These are phyloP conservation scores for Horisme vitalbata DNA, from an alignment of 2,888 invertebrate species.

Conservation along the genomic window DNA sequence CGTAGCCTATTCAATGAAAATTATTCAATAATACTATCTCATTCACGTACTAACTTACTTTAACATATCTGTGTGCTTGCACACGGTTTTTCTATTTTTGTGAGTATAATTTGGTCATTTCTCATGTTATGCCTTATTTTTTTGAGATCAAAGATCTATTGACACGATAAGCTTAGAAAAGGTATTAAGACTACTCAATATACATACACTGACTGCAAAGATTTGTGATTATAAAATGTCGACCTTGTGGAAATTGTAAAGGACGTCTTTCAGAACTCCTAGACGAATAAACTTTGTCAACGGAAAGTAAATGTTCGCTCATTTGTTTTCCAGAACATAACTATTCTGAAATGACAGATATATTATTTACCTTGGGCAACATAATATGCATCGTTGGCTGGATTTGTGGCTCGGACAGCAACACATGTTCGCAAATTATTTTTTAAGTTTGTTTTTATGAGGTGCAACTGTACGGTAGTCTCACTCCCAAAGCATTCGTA, in stretches of 20 bases:
- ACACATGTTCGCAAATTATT: slow-evolving; percentile 61
- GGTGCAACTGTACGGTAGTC: slow-evolving; percentile 71
- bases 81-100: too few species aligned
- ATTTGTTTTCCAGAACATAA: slow-evolving; percentile 51
- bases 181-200: too few species aligned
- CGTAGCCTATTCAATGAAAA: too few species aligned
- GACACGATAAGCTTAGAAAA: too few species aligned
- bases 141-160: too few species aligned
- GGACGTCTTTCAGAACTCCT: slow-evolving; percentile 40
- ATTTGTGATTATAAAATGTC: too few species aligned
- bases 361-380: slow-evolving; percentile 51
- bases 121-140: too few species aligned
- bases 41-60: too few species aligned
- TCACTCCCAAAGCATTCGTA: slow-evolving; percentile 67
- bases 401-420: slow-evolving; percentile 48
- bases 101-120: too few species aligned
- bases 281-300: slow-evolving; percentile 42
- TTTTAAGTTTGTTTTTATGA: slow-evolving; percentile 75
- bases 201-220: too few species aligned
- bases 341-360: slow-evolving; percentile 59
- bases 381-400: slow-evolving; percentile 58
- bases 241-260: slow-evolving; percentile 33
- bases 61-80: too few species aligned
- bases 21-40: too few species aligned
- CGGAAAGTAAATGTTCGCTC: slow-evolving; percentile 51